Conservation (phyloP, 2,888 invertebrate genomes). For the Zootermopsis nevadensis region DNA sequence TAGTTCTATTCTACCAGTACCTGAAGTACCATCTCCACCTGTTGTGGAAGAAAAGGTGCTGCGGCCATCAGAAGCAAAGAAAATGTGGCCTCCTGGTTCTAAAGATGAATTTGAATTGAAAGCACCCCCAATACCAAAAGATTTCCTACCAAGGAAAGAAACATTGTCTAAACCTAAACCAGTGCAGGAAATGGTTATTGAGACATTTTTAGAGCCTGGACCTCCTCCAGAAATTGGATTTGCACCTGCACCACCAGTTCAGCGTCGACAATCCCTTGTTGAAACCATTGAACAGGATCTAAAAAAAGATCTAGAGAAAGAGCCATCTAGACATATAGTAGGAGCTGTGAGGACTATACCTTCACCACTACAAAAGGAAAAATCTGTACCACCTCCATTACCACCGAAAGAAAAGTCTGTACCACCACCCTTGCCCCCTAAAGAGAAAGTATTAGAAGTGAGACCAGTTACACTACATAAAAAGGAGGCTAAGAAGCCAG, state of each 20-base stretch:
- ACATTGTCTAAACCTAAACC: slow-evolving; percentile 21
- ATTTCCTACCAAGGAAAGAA: slow-evolving; percentile 53
- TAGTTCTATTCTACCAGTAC: neutral
- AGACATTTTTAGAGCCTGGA: slow-evolving; percentile 69
- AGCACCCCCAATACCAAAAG: slow-evolving; percentile 66
- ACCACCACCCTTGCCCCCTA: slow-evolving; percentile 62
- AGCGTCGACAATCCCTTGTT: slow-evolving; percentile 68
- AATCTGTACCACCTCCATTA: slow-evolving; percentile 61
- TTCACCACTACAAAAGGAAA: slow-evolving; percentile 58
- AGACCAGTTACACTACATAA: slow-evolving; percentile 57
- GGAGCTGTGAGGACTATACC: slow-evolving; percentile 69
- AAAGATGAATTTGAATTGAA: slow-evolving; percentile 62
- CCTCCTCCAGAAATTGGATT: slow-evolving; percentile 76
- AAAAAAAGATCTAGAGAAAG: slow-evolving; percentile 68
- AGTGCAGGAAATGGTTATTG: slow-evolving; percentile 54
- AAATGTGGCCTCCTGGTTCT: slow-evolving; percentile 64
- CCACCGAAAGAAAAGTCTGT: slow-evolving; percentile 56
- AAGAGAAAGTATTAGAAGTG: slow-evolving; percentile 55
- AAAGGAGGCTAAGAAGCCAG: slow-evolving; percentile 51
- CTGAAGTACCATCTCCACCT: slow-evolving; percentile 50
- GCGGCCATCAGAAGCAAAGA: slow-evolving; percentile 65
- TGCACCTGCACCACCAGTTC: slow-evolving; percentile 66
- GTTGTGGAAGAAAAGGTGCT: slow-evolving; percentile 62
- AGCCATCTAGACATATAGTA: slow-evolving; percentile 67
- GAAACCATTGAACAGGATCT: slow-evolving; percentile 65